Conservation (phyloP, 2,113 vertebrate genomes). For the Rhinopomastus cyanomelas region DNA sequence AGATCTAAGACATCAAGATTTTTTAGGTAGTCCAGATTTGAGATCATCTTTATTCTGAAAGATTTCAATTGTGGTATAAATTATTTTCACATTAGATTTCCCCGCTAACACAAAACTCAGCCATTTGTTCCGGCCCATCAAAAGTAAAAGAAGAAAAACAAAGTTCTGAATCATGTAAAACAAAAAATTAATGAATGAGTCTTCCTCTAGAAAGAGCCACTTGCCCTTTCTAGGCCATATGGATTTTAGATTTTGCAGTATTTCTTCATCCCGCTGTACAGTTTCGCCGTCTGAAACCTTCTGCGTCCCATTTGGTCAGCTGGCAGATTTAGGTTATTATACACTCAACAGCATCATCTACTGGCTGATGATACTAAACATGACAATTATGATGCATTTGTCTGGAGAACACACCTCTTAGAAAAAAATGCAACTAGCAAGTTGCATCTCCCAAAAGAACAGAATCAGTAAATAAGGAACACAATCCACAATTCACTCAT, state of each 20-base stretch:
- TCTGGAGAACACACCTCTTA: not conserved
- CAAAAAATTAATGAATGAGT: not conserved
- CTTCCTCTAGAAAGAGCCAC: not conserved
- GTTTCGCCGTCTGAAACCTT: not conserved
- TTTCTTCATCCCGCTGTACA: not conserved
- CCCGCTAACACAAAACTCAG: not conserved
- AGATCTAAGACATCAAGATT: slow-evolving; percentile 92
- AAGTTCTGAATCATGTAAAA: not conserved
- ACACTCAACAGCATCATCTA: slow-evolving; percentile 33
- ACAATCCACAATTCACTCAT: not conserved
- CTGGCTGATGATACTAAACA: not conserved
- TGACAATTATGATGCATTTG: rapidly evolving
- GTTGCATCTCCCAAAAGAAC: not conserved
- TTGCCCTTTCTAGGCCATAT: not conserved
- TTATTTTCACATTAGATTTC: not conserved
- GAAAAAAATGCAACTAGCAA: not conserved
- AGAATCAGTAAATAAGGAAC: not conserved
- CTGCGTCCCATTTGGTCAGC: not conserved
- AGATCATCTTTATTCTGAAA: slow-evolving; percentile 90
- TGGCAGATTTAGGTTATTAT: not conserved
- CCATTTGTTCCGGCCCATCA: not conserved
- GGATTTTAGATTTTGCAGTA: not conserved
- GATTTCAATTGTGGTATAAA: not conserved
- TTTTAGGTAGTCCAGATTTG: slow-evolving; percentile 82
- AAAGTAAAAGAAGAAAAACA: not conserved